Base-by-base conservation (phyloP, 1,140 invertebrate genomes). In the Nasonia longicornis region DNA sequence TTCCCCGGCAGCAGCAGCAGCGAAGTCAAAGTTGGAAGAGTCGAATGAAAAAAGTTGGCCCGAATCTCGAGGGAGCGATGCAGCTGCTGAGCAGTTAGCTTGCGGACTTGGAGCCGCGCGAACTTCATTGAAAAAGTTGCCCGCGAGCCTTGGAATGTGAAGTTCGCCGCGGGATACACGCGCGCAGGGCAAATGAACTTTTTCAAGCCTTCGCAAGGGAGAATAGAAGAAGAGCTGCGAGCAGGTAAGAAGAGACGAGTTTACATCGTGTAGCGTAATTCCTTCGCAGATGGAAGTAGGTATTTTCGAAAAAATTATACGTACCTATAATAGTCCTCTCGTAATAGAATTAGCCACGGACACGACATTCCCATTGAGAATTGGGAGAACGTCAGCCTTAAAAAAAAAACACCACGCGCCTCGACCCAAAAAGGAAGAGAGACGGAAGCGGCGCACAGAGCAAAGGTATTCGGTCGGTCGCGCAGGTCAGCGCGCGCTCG, bases 41-140 rank as follows among this genome's bases (percentile, higher is more conserved):
- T 58, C 85, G 87, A 88, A 90, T 90, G 89, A 90, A 89, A 89
- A 90, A 89, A 90, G 89, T 89, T 90, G 85, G 82, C 84, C 52
- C 83, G 82, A 82, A 87, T 87, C 88, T 89, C 87, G 85, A 88
- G 87, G 85, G 88, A 89, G 85, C 84, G 83, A 79, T 83, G 35
- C 52, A 20, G 52, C 52, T 58, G 52, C 52, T 14, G 52, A 20
- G 52, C 20, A 58, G 52, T 58, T 58, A 58, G 14, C 52, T 38
- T 38, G 16, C 64, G 11, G 64, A 31, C 22, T 67, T 67, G 64
- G 64, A 26, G 64, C 64, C 31, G 31, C 31, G 48, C 26, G 26
- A 75, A 52, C 89, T 89, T 90, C 88, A 90, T 89, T 89, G 88
- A 89, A 90, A 90, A 90, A 90, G 89, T 90, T 89, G 0, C 20